Evolutionary conservation across 2,113 vertebrate genomes (phyloP), one percentile per base, ranked within the genome.

Genomic region (Syngnathus scovelli): DNA sequence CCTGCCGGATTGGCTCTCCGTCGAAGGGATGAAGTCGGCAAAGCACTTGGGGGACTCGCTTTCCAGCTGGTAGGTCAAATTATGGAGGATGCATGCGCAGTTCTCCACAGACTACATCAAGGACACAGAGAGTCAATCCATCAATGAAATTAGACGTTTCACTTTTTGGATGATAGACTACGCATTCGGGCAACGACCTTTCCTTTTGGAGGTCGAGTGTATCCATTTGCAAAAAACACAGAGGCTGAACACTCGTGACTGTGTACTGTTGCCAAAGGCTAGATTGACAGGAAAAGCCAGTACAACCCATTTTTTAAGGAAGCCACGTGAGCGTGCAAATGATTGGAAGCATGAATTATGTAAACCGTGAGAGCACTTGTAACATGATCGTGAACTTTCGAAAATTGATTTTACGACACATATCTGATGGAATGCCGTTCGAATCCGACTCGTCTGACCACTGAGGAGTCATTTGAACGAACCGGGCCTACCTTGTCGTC

Each of bases 41-140:
- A 96, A 95, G 76, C 87, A 90, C 60, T 89, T 85, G 10, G 93
- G 91, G 66, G 88, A 89, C 81, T 98, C 96, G 0, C 81, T 51
- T 52, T 96, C 94, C 89, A 98, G 90, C 66, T 94, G 92, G 85
- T 92, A 98, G 46, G 94, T 94, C 69, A 98, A 89, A 86, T 98
- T 98, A 75, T 98, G 96, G 64, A 98, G 91, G 79, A 95, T 92
- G 43, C 95, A 98, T 68, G 91, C 90, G 74, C 93, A 98, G 80
- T 98, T 98, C 89, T 98, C 96, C 90, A 98, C 92, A 0, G 94
- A 93, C 96, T 98, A 75, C 16, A 79, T 37, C 67, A 43, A 80
- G 55, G 33, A 69, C 27, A 46, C 12, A 16, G 27, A 27, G 4
- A 56, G 54, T 19, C 4, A 48, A 48, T 16, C 15, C 13, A 18